phyloP scores from a whole-genome alignment of 2,888 invertebrate genomes.

The Pachycephus smyrnensis region DNA sequence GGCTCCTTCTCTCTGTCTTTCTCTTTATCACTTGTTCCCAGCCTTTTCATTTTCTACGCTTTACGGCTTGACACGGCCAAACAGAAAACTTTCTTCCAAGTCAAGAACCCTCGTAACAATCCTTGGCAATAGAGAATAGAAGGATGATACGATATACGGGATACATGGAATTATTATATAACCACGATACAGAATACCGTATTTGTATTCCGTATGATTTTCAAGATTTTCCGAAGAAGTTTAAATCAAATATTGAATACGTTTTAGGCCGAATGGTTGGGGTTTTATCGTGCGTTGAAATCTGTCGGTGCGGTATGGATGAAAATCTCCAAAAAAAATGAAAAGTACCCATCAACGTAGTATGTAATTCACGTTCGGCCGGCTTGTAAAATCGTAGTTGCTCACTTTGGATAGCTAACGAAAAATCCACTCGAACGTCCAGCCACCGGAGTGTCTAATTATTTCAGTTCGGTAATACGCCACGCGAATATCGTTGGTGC shows the following conservation, averaged over 20 bases:
- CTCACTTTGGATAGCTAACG: not conserved
- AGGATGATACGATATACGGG: not conserved
- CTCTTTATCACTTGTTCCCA: slow-evolving; percentile 23
- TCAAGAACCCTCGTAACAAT: not conserved
- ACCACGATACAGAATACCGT: too few relatives aligned
- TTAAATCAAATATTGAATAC: not conserved
- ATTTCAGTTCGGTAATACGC: not conserved
- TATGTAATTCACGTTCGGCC: not conserved
- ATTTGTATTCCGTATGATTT: not conserved
- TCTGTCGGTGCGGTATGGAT: not conserved
- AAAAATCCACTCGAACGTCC: not conserved
- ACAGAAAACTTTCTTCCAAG: not conserved
- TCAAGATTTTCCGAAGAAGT: not conserved
- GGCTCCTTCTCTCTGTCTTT: slow-evolving; percentile 12
- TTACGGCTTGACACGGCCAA: not conserved
- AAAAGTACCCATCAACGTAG: not conserved
- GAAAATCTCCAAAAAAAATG: not conserved
- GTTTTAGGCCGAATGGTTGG: not conserved
- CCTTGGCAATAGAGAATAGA: not conserved
- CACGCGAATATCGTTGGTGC: not conserved
- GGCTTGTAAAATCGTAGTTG: not conserved
- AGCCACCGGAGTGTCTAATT: not conserved
- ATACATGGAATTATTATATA: too few relatives aligned
- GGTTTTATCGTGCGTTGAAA: not conserved
- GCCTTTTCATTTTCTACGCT: slow-evolving; percentile 16